Base-by-base conservation (phyloP, 2,888 invertebrate species). In the Ophion slaviceki region DNA sequence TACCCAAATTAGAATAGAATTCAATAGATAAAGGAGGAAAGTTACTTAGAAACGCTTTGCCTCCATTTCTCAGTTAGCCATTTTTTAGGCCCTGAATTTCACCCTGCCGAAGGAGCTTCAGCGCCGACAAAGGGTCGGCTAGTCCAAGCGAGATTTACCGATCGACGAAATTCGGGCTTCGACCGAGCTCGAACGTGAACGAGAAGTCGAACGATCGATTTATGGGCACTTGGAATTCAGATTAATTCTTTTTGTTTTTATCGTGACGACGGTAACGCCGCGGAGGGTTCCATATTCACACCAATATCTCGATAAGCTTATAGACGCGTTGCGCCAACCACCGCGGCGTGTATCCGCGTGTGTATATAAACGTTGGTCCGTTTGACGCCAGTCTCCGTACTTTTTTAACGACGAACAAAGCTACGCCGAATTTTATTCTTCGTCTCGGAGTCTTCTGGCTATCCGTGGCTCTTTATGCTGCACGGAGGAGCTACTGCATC, bases 401-500 rank as follows among this genome's bases (percentile, higher is more conserved):
- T 85, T 85, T 78, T 85, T 82, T 36, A 80, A 77, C 82, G 82
- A 83, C 82, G 62, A 71, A 85, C 82, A 85, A 85, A 82, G 76
- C 85, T 82, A 66, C 72, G 72, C 80, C 85, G 77, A 83, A 86
- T 84, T 86, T 84, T 79, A 84, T 86, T 86, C 78, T 86, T 86
- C 84, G 71, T 66, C 53, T 47, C 47, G 47, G 79, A 82, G 82
- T 78, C 72, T 76, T 47, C 77, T 72, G 83, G 82, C 84, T 85
- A 83, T 85, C 81, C 62, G 57, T 17, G 59, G 70, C 45, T 61
- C 53, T 20, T 71, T 57, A 72, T 67, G 71, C 77, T 72, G 82
- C 20, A 67, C 61, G 68, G 32, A 53, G 76, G 82, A 79, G 70
- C 82, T 85, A 80, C 83, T 84, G 78, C 79, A 78, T 53, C 61